Percentiles rank a stretch among this genome's conserved stretches.
Evolutionary conservation across 2,888 invertebrate genomes (phyloP).

Genomic region (Isoperla grammatica): DNA sequence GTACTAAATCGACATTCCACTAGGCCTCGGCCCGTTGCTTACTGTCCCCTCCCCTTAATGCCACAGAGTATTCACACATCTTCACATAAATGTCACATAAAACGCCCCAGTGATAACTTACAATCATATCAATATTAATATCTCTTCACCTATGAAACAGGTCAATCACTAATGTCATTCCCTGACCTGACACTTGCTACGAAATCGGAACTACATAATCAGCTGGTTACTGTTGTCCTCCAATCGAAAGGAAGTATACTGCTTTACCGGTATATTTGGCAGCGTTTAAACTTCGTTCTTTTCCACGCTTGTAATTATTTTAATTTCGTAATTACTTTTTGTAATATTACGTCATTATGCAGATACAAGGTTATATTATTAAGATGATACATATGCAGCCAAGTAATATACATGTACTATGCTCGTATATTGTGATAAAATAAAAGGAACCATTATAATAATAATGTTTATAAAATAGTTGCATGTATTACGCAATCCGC

Average conservation of each 20-base stretch:
- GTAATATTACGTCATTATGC: too few species aligned
- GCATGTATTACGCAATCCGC: too few species aligned
- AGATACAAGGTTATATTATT: too few species aligned
- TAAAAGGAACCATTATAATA: too few species aligned
- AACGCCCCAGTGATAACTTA: neutral
- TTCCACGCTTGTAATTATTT: neutral
- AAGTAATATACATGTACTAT: too few species aligned
- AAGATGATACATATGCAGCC: too few species aligned
- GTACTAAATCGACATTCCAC: constrained; percentile 29
- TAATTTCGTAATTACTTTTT: neutral
- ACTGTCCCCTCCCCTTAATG: constrained; percentile 12
- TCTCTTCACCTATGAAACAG: too few species aligned
- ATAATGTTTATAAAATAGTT: too few species aligned
- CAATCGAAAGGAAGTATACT: constrained; percentile 23
- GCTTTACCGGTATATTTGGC: constrained; percentile 19
- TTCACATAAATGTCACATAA: constrained; percentile 15
- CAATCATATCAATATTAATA: too few species aligned
- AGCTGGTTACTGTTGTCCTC: constrained; percentile 21
- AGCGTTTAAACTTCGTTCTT: constrained; percentile 18
- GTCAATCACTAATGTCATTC: too few species aligned
- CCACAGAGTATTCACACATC: neutral
- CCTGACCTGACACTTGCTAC: constrained; percentile 13
- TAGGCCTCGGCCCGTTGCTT: constrained; percentile 22
- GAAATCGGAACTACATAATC: constrained; percentile 8
- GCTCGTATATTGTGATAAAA: too few species aligned